A percentile compares a stretch with the other conserved stretches of the same genome.
phyloP scores from a whole-genome alignment of 1,140 invertebrate species.

The Drosophila ananassae region DNA sequence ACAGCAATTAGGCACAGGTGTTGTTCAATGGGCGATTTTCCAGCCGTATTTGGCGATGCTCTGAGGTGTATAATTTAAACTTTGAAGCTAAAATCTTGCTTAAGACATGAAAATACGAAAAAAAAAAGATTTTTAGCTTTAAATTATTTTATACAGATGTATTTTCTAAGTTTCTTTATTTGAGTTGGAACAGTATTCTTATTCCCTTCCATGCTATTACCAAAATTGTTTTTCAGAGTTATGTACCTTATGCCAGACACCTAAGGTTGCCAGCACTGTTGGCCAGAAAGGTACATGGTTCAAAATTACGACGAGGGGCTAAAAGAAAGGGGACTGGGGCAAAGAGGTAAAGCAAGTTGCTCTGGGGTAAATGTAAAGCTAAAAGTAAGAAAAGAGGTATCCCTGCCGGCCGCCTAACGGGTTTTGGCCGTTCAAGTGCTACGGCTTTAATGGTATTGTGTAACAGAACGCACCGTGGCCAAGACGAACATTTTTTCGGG shows the following conservation, averaged over 20 bases:
- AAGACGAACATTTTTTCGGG: conserved; percentile 34
- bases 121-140: too few species aligned
- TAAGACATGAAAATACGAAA: neutral
- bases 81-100: neutral
- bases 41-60: neutral
- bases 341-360: conserved; percentile 71
- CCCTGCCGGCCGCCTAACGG: conserved; percentile 68
- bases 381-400: conserved; percentile 31
- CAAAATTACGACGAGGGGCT: conserved; percentile 1
- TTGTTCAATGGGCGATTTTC: neutral
- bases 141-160: too few species aligned
- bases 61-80: neutral
- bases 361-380: conserved; percentile 24
- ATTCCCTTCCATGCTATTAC: too few species aligned
- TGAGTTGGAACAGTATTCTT: too few species aligned
- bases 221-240: too few species aligned
- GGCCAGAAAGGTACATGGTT: conserved; percentile 31
- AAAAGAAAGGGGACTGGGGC: conserved; percentile 21
- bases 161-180: too few species aligned
- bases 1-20: conserved; percentile 45
- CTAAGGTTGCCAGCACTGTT: neutral
- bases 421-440: conserved; percentile 70
- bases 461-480: conserved; percentile 73
- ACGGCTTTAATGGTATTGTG: conserved; percentile 76
- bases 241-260: neutral